phyloP scores from a whole-genome alignment of 2,797 vertebrate species.

The Thalassophryne amazonica region DNA sequence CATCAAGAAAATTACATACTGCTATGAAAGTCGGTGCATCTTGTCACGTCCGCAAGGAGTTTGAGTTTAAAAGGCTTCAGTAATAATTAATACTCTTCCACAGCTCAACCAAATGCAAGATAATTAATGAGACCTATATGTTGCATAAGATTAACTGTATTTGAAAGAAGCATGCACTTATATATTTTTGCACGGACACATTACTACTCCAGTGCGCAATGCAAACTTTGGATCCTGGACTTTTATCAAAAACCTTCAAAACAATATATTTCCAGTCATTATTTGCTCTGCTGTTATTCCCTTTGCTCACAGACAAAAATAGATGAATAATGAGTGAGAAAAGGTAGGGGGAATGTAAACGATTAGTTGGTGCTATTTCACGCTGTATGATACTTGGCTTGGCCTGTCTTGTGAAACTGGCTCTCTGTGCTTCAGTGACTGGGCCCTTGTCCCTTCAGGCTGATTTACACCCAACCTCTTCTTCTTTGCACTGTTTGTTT shows the following conservation, averaged over 20 bases:
- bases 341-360: constrained; percentile 60
- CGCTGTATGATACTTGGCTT: constrained; percentile 76
- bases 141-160: no score
- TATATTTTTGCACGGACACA: no score
- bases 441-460: constrained; percentile 75
- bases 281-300: neutral
- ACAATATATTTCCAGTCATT: neutral
- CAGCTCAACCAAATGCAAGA: no score
- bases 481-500: constrained; percentile 74
- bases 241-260: neutral
- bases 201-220: no score
- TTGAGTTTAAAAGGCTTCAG: no score
- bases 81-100: no score
- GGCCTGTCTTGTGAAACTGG: constrained; percentile 75
- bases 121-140: no score
- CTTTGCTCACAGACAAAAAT: constrained; percentile 9
- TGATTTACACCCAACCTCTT: constrained; percentile 74
- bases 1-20: constrained; percentile 45
- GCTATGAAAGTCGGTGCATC: constrained; percentile 5
- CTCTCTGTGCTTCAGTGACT: constrained; percentile 63
- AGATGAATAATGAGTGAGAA: constrained; percentile 15
- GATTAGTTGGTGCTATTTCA: constrained; percentile 75
- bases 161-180: no score
- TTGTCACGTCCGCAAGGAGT: constrained; percentile 12
- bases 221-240: no score